Evolutionary conservation across 2,797 vertebrate species (phyloP).

Genomic region (Lerista edwardsae): DNA sequence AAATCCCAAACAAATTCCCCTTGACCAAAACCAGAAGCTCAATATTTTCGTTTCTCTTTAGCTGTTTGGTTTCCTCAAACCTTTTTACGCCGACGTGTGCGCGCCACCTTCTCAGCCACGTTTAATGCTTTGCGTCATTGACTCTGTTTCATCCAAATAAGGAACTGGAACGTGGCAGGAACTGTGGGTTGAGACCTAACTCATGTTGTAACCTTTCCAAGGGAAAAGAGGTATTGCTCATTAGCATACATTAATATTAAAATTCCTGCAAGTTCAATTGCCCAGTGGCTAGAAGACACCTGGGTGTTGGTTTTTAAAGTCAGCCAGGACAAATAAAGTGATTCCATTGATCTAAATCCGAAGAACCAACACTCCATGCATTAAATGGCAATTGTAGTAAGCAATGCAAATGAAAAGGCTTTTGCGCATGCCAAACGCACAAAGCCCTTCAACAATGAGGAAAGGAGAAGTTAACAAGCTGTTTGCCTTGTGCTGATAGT

Average conservation of each 20-base stretch:
- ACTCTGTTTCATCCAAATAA: background rate
- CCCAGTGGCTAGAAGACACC: background rate
- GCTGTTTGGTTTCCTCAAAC: background rate
- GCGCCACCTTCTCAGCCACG: background rate
- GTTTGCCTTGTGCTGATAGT: too few species aligned
- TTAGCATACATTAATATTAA: background rate
- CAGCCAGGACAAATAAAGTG: background rate
- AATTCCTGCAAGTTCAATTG: background rate
- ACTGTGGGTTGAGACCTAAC: background rate
- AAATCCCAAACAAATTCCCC: slow-evolving; percentile 12
- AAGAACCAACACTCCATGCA: too few species aligned
- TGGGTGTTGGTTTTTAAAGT: too few species aligned
- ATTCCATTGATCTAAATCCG: too few species aligned
- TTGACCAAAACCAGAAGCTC: slow-evolving; percentile 25
- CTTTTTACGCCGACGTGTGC: background rate
- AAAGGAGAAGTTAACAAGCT: too few species aligned
- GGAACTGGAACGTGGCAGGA: background rate
- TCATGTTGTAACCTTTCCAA: background rate
- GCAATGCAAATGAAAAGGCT: too few species aligned
- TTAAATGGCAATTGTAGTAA: too few species aligned
- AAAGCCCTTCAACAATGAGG: too few species aligned
- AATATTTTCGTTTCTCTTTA: background rate
- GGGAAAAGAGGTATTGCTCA: background rate
- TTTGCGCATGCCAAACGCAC: too few species aligned
- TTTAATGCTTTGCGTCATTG: slow-evolving; percentile 15